These are phyloP conservation scores for Pseudomyrmex sp. DNA, from an alignment of 1,140 invertebrate species.

Conservation along the genomic window DNA sequence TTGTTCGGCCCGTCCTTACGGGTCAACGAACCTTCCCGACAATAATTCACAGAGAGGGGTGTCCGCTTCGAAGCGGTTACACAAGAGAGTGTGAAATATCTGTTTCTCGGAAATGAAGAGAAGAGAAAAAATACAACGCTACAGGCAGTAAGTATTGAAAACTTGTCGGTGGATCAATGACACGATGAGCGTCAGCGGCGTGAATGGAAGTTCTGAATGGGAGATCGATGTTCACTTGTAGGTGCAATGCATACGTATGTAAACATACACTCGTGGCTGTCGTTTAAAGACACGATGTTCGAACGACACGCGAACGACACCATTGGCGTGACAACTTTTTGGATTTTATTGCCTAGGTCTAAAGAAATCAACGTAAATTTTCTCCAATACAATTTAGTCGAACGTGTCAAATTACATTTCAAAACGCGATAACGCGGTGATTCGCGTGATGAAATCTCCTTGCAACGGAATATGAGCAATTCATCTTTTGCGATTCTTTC, in stretches of 20 bases:
- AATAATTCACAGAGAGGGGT: no score
- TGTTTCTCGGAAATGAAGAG: no score
- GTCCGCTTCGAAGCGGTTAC: not conserved
- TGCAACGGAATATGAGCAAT: no score
- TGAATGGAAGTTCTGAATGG: conserved; percentile 69
- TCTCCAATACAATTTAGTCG: conserved; percentile 14
- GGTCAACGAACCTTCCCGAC: no score
- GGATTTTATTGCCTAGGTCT: no score
- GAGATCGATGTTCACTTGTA: conserved; percentile 50
- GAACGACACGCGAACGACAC: conserved; percentile 2
- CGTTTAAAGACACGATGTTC: conserved; percentile 27
- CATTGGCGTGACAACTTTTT: no score
- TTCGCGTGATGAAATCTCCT: no score
- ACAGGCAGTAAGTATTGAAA: not conserved
- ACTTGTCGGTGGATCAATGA: conserved; percentile 38
- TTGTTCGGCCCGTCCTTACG: not conserved
- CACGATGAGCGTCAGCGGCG: conserved; percentile 5
- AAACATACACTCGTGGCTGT: conserved; percentile 53
- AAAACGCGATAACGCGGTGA: no score
- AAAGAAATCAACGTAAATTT: conserved; percentile 4
- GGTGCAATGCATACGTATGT: conserved; percentile 45
- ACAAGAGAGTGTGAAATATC: not conserved
- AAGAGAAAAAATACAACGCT: no score
- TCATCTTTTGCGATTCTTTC: no score
- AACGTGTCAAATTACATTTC: not conserved